Conservation (phyloP, 2,888 invertebrate species). For the Ditula angustiorana region DNA sequence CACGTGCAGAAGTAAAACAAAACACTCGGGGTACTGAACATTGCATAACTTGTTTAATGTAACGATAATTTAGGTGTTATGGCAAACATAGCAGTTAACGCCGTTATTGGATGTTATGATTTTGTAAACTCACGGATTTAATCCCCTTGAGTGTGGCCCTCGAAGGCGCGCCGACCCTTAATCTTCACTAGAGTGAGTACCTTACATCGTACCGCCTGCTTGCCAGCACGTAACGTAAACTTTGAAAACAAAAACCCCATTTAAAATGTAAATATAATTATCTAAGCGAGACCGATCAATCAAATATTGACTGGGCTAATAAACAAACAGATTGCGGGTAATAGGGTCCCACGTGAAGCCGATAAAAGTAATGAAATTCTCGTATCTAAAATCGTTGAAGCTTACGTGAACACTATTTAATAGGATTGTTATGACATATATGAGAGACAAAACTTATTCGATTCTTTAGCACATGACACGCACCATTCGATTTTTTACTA, state of each 20-base stretch:
- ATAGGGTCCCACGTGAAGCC: background rate
- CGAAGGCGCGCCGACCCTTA: background rate
- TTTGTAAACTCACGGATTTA: conserved; percentile 3
- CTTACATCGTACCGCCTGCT: background rate
- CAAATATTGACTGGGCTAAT: conserved; percentile 15
- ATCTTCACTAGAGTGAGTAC: background rate
- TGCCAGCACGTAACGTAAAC: background rate
- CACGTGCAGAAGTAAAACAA: no score
- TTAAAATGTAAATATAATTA: conserved; percentile 13
- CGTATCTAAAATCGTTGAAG: background rate
- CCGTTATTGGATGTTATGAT: background rate
- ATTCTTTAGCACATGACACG: background rate
- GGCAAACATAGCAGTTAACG: background rate
- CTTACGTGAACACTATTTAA: background rate
- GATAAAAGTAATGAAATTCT: background rate
- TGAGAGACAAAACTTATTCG: background rate
- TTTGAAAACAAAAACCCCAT: background rate
- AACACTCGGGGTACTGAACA: no score
- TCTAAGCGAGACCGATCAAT: conserved; percentile 9
- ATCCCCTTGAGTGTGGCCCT: background rate
- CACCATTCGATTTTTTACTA: background rate
- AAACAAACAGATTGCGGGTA: conserved; percentile 20
- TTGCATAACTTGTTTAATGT: background rate
- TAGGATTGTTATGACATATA: background rate
- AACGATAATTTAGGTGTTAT: background rate